phyloP scores from a whole-genome alignment of 1,140 invertebrate species.

The Tigriopus japonicus region DNA sequence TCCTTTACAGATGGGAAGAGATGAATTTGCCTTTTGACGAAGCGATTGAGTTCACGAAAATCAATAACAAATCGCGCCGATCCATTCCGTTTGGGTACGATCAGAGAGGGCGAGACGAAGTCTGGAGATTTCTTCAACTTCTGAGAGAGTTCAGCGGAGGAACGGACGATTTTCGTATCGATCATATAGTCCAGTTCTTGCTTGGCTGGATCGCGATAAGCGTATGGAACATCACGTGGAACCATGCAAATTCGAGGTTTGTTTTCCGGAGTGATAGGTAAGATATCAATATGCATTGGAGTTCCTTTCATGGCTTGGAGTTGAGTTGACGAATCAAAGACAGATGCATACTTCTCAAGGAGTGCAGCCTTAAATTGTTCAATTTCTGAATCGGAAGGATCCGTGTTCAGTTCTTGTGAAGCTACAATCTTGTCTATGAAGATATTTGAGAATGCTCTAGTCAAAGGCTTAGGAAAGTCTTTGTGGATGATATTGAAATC shows the following conservation, averaged over 20 bases:
- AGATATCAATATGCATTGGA: not conserved
- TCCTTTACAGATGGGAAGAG: constrained; percentile 20
- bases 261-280: not conserved
- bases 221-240: not conserved
- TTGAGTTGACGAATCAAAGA: too few relatives aligned
- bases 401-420: too few relatives aligned
- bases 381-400: too few relatives aligned
- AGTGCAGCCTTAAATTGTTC: too few relatives aligned
- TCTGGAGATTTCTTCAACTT: not conserved
- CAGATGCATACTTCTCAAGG: too few relatives aligned
- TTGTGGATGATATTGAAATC: too few relatives aligned
- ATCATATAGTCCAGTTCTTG: not conserved
- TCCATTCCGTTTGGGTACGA: constrained; percentile 24
- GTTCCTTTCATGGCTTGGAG: not conserved
- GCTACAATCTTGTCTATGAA: too few relatives aligned
- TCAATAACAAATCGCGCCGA: constrained; percentile 27
- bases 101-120: not conserved
- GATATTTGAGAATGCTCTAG: too few relatives aligned
- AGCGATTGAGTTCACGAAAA: constrained; percentile 21
- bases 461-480: too few relatives aligned
- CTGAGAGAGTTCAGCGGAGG: not conserved
- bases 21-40: constrained; percentile 19
- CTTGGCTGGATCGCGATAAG: not conserved
- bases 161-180: not conserved
- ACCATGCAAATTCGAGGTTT: not conserved